Percentiles rank a stretch among this genome's conserved stretches.
Evolutionary conservation across 2,888 invertebrate species (phyloP).

Genomic region (Cephus pulcher): DNA sequence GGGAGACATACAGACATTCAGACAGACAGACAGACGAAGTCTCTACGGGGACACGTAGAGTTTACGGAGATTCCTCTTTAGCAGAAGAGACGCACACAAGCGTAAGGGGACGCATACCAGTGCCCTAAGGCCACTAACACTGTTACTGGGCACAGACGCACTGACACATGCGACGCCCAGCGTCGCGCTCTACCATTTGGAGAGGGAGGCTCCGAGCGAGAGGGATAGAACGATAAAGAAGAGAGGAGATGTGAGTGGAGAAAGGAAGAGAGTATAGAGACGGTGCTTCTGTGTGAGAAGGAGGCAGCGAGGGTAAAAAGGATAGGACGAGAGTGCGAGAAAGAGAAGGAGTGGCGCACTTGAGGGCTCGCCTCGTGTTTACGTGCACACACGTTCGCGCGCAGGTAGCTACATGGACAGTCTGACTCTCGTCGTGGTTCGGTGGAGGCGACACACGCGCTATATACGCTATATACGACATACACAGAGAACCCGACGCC

Average conservation of each 20-base stretch:
- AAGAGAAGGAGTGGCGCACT: neutral
- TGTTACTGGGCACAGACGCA: neutral
- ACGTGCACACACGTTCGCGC: slow-evolving; percentile 29
- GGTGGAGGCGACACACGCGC: neutral
- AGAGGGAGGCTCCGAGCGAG: slow-evolving; percentile 1
- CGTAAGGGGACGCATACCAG: neutral
- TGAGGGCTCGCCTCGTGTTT: slow-evolving; percentile 26
- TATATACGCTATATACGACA: neutral
- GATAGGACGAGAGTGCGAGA: neutral
- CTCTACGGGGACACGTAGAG: slow-evolving; percentile 32
- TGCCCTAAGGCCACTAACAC: neutral
- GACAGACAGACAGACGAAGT: slow-evolving; percentile 10
- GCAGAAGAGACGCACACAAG: slow-evolving; percentile 34
- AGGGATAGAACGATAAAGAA: slow-evolving; percentile 3
- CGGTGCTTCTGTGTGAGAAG: neutral
- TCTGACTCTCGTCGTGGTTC: neutral
- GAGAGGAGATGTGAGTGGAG: neutral
- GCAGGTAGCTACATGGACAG: neutral
- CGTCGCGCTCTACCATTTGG: slow-evolving; percentile 64
- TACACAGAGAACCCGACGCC: slow-evolving; percentile 21
- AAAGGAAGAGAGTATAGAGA: neutral
- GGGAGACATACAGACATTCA: slow-evolving; percentile 38
- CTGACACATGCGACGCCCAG: slow-evolving; percentile 47
- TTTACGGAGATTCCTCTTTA: slow-evolving; percentile 51
- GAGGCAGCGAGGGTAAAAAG: neutral